Base-by-base conservation (phyloP, 2,888 invertebrate genomes). In the Liopterus haemorrhoidalis region DNA sequence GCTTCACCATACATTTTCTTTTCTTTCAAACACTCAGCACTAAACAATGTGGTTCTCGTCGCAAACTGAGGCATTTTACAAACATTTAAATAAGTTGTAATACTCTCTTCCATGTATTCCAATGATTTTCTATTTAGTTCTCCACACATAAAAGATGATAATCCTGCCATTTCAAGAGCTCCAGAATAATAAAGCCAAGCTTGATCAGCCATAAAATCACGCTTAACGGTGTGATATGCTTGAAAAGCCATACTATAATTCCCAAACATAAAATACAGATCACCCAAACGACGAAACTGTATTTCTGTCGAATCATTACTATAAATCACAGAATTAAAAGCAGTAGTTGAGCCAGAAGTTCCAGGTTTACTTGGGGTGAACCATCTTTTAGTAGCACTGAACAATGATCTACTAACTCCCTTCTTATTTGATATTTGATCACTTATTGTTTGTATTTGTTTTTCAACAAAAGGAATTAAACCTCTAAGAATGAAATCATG, bases 151-250 rank as follows among this genome's bases (percentile, higher is more conserved):
- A 91, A 94, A 1, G 91, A 87, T 42, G 93, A 83, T 19, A 96
- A 68, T 8, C 90, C 89, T 4, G 95, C 94, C 95, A 96, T 95
- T 73, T 94, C 95, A 36, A 95, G 71, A 4, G 97, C 94, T 6
- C 96, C 94, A 1, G 97, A 95, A 68, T 89, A 95, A 66, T 96
- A 90, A 19, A 95, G 75, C 95, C 95, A 96, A 1, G 97, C 97
- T 54, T 93, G 90, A 65, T 99, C 97, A 1, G 87, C 87, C 62
- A 88, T 89, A 66, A 97, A 97, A 66, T 99, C 99, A 40, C 94
- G 79, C 69, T 97, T 97, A n/a, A 94, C 91, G 28, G 87, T 82
- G 68, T 97, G 94, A 70, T 96, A 99, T 0, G 89, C 81, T 65
- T 91, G 88, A 69, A 90, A 95, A 5, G 96, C 93, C 54, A 89